Conservation (phyloP, 2,888 invertebrate genomes). For the Myathropa florea region DNA sequence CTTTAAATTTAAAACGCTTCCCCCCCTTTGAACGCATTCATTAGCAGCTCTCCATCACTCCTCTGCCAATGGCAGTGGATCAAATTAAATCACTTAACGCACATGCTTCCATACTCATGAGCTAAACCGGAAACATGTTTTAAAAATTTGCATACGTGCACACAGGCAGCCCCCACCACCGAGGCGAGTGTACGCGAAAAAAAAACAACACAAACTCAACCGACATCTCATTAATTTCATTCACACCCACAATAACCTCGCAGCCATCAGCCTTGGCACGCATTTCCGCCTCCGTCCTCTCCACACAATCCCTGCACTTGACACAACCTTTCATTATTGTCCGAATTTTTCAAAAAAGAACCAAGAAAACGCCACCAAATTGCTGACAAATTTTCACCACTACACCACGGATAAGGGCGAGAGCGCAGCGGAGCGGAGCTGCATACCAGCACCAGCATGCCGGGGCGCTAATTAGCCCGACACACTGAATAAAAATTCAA, state of each 20-base stretch:
- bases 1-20: not conserved
- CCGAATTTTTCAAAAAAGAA: conserved; percentile 18
- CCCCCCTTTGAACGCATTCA: not conserved
- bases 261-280: conserved; percentile 40
- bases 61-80: not conserved
- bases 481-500: conserved; percentile 52
- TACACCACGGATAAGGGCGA: not conserved
- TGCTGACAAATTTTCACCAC: conserved; percentile 36
- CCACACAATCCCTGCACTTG: conserved; percentile 55
- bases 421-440: not conserved
- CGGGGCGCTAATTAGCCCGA: conserved; percentile 61
- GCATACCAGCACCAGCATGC: conserved; percentile 48
- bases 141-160: not conserved
- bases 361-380: conserved; percentile 2
- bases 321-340: conserved; percentile 38
- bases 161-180: not conserved
- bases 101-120: not conserved
- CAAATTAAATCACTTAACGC: not conserved
- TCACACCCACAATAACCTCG: conserved; percentile 49
- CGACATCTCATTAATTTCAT: conserved; percentile 53
- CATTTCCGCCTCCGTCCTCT: conserved; percentile 8
- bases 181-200: not conserved
- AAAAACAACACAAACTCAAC: not conserved
- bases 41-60: not conserved
- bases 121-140: not conserved